These are phyloP conservation scores for Argyrosomus regius DNA, from an alignment of 2,797 vertebrate species.

Conservation along the genomic window DNA sequence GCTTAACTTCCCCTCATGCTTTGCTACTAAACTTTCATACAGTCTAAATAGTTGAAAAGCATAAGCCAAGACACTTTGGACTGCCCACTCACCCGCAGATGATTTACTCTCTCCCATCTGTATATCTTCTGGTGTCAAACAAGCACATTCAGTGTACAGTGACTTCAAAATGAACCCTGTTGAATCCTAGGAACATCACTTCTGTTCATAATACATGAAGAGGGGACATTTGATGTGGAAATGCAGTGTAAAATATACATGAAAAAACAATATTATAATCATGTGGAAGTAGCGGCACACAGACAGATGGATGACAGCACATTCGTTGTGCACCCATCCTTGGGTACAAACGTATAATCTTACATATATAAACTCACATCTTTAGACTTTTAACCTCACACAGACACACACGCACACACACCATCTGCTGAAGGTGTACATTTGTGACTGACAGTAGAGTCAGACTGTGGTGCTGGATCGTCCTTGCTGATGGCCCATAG, in stretches of 20 bases:
- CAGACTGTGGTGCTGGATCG: constrained; percentile 20
- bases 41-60: constrained; percentile 7
- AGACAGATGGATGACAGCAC: constrained; percentile 29
- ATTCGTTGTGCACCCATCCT: constrained; percentile 28
- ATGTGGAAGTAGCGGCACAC: not conserved
- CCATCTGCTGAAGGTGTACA: constrained; percentile 54
- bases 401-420: constrained; percentile 17
- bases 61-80: not conserved
- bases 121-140: constrained; percentile 33
- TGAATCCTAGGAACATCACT: constrained; percentile 8
- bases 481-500: constrained; percentile 43
- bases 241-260: constrained; percentile 56
- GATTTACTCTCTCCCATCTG: constrained; percentile 25
- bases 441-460: constrained; percentile 21
- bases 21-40: not conserved
- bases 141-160: not conserved
- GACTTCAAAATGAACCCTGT: constrained; percentile 28
- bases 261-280: constrained; percentile 43
- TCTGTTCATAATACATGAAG: constrained; percentile 45
- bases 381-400: not conserved
- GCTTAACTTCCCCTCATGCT: too few species aligned
- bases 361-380: constrained; percentile 3
- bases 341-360: too few species aligned
- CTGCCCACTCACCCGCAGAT: not conserved
- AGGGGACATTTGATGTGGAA: constrained; percentile 7